phyloP scores from a whole-genome alignment of 2,797 vertebrate genomes.

The Notolepis coatsorum region DNA sequence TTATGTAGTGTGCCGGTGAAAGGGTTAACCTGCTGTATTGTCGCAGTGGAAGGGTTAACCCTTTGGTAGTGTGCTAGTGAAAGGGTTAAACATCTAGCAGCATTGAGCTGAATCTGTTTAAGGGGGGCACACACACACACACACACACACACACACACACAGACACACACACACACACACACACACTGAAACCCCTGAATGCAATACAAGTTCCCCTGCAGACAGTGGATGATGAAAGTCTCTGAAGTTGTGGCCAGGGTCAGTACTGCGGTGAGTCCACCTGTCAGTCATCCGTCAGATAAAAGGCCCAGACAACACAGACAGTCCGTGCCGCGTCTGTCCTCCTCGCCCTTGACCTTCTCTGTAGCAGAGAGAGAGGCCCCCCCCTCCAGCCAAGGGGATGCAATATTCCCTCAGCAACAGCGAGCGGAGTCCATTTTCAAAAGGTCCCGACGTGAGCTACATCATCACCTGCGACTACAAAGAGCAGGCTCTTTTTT shows the following conservation, averaged over 20 bases:
- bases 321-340: conserved; percentile 19
- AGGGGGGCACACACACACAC: too few species aligned
- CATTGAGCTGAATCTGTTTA: too few species aligned
- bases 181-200: conserved; percentile 4
- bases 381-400: conserved; percentile 9
- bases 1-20: too few species aligned
- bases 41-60: too few species aligned
- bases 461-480: conserved; percentile 42
- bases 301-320: conserved; percentile 26
- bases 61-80: too few species aligned
- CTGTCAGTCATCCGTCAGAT: conserved; percentile 45
- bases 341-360: conserved; percentile 57
- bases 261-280: conserved; percentile 29
- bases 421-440: conserved; percentile 37
- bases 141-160: too few species aligned
- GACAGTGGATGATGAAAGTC: conserved; percentile 9
- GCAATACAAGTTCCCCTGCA: conserved; percentile 2
- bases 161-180: too few species aligned
- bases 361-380: not conserved
- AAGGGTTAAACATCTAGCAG: too few species aligned
- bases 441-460: conserved; percentile 49
- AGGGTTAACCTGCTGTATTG: too few species aligned
- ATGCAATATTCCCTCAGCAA: conserved; percentile 51
- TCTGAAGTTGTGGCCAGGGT: conserved; percentile 13
- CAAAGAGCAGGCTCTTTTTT: conserved; percentile 50